Base-by-base conservation (phyloP, 2,888 invertebrate genomes). In the Venustoraphidia nigricollis region DNA sequence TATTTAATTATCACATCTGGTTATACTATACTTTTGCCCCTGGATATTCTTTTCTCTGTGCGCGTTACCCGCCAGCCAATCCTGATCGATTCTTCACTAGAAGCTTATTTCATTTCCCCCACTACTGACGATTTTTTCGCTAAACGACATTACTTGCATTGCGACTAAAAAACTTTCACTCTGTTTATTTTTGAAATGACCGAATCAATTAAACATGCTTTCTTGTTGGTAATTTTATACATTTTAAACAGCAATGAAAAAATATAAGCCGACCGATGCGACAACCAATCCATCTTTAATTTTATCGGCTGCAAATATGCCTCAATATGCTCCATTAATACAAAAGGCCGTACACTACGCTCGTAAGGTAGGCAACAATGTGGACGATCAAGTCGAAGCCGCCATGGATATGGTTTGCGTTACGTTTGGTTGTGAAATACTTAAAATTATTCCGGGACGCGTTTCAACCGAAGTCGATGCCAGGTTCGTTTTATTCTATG, bases 221-320 rank as follows among this genome's bases (percentile, higher is more conserved):
- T 17, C 2, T 17, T n/a, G 9, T 41, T 43, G n/a, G 27, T 45
- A 36, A n/a, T 43, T 14, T 10, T 10, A 9, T 39, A 3, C 14
- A n/a, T 14, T 14, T 39, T 54, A 66, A 63, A 45, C 62, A 96
- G 97, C 91, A 9, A 96, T 98, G 82, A 87, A 91, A 66, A 81
- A 86, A 57, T 98, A 93, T 68, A 89, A 92, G 66, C 98, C 98
- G 3, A 96, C 94, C 1, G 98, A 98, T 82, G 97, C 97, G 37
- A 98, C 98, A 2, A 98, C 98, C 46, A 98, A 98, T 68, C 98
- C 98, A 5, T 96, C 97, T 8, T 73, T 98, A 46, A 96, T 98
- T 56, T 72, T 98, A 57, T 88, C 90, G 46, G 98, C 97, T 1
- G 88, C 97, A 34, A 84, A 79, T 58, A 86, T 95, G 79, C 83